Percentiles rank a stretch among this genome's conserved stretches.
Evolutionary conservation across 2,888 invertebrate genomes (phyloP).

Genomic region (Ommatoiulus sabulosus): DNA sequence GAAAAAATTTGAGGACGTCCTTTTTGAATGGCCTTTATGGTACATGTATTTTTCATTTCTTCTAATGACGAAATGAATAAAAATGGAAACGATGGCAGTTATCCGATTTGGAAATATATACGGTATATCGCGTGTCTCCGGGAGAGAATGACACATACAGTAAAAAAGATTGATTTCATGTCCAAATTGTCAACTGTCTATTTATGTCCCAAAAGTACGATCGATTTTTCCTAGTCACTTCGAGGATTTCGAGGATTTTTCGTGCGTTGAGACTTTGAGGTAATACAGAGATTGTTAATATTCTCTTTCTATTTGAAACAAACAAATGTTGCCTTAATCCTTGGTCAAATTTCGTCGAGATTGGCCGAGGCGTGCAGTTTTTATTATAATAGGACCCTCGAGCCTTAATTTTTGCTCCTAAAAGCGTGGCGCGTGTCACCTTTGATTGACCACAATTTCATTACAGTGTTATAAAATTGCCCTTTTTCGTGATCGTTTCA

Average conservation of each 20-base stretch:
- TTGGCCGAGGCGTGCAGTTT: background rate
- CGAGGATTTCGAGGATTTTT: background rate
- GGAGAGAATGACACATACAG: background rate
- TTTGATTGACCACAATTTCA: background rate
- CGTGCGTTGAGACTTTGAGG: background rate
- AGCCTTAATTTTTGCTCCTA: background rate
- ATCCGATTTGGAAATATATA: too few relatives aligned
- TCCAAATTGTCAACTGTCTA: background rate
- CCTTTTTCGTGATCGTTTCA: background rate
- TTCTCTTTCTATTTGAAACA: too few relatives aligned
- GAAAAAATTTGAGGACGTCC: too few relatives aligned
- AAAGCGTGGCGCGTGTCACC: too few relatives aligned
- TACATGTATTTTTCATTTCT: background rate
- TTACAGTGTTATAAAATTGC: background rate
- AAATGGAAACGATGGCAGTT: background rate
- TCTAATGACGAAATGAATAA: background rate
- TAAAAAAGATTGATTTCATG: background rate
- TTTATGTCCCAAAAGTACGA: background rate
- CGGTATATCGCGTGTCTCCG: background rate
- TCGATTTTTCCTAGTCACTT: background rate
- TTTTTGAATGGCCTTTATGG: background rate
- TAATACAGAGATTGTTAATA: too few relatives aligned
- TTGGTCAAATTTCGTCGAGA: background rate
- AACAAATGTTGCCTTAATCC: background rate
- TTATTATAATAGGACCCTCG: background rate